Evolutionary conservation across 1,140 invertebrate genomes (phyloP), one percentile per base, ranked within the genome.

Genomic region (Himalopsyche phryganea): DNA sequence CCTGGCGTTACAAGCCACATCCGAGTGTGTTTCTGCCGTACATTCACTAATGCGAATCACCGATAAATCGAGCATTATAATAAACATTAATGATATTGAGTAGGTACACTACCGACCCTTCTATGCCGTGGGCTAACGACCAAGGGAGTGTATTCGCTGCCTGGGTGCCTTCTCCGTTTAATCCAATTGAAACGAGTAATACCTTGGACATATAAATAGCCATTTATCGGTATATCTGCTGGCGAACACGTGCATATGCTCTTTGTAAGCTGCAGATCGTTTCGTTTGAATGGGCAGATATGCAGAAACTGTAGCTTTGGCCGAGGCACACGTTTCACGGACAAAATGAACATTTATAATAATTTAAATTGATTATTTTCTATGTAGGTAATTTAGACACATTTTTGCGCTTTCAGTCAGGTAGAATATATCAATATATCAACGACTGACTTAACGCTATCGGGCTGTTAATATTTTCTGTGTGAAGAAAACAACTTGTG

Each of bases 1-100:
- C 33, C 32, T 19, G 19, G 47, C 55, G 14, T 36, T 41, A 35
- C 15, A 42, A 18, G 45, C 50, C 19, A 40, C 13, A 28, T 28
- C 9, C 23, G 23, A 28, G 23, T 28, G 23, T 28, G 23, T 28
- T 28, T 28, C 23, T 28, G 4, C 5, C 42, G 42, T 20, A 42
- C 32, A 14, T 46, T 23, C 19, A 20, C 54, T 44, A 55, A 56
- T 42, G 35, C 41, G 28, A 32, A 56, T 49, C 18, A 49, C 47
- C 59, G 53, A 61, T 61, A 56, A 61, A 56, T 61, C 59, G 48
- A 42, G 19, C 52, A 50, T 51, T 61, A 61, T 56, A 56, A 50
- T 50, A 51, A 54, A 55, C 51, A 50, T 42, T 56, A 42, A 56
- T 49, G 46, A 50, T 49, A 56, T 19, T 50, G 35, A 33, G 11